Base-by-base conservation (phyloP, 2,797 vertebrate genomes). In the Sebastes oblongus region DNA sequence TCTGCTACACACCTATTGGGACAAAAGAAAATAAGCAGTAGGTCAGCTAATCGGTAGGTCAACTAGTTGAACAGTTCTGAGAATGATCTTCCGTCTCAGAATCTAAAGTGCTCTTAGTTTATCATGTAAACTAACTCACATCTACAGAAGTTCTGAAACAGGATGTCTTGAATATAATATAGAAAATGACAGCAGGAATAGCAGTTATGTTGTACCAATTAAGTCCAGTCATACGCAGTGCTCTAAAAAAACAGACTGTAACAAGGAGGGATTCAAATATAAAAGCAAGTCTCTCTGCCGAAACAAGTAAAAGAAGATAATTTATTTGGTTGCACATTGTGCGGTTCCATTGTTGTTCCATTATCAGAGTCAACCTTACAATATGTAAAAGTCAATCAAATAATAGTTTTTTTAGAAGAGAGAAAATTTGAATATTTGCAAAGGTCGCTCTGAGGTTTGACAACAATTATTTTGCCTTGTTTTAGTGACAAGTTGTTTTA, bases 1-100 rank as follows among this genome's bases (percentile, higher is more conserved):
- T 60, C 66, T 59, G 72, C 5, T 65, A 29, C 65, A 84, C 89
- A 90, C 93, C 90, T 96, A 92, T 89, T 50, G 52, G 14, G 36
- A 64, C 22, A 77, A 56, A 56, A 72, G n/a, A 56, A 64, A 59
- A 66, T 8, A 29, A 39, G 16, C 18, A 25, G 13, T 8, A 34
- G 29, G 25, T 34, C 6, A 77, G 34, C 5, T 25, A 20, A 78
- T 24, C 1, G 66, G 39, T 14, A 32, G 69, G 13, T 60, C 2
- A 1, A 12, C 32, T 13, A 74, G 22, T 4, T 72, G n/a, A 61
- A 27, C 30, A 18, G 7, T 50, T 66, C 24, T 36, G 36, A 59
- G 9, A 34, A 56, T 42, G 2, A 56, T 39, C 18, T 6, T 54
- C 16, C 4, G 3, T 25, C 22, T 66, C 39, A 18, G 46, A 61